Base-by-base conservation (phyloP, 2,797 vertebrate genomes). In the Gymnoscopelus braueri region DNA sequence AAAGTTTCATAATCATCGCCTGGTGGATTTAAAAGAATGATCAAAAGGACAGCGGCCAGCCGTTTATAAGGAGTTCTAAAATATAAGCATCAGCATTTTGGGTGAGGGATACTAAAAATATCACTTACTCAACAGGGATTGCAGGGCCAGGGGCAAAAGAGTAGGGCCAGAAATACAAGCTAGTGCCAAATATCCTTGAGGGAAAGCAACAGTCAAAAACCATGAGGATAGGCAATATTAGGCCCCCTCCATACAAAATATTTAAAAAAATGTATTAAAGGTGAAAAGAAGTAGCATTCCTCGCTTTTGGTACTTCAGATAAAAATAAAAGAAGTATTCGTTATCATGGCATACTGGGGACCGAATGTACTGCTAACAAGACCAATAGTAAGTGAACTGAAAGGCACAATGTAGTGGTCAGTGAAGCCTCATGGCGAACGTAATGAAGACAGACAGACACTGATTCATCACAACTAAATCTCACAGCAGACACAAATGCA, bases 381-480 rank as follows among this genome's bases (percentile, higher is more conserved):
- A 63, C 35, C 0, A 2, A 19, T 60, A 63, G 23, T 6, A 24
- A 71, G 50, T 19, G 19, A 19, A 19, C 50, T 56, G 14, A 12
- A 48, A 65, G 65, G 39, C 7, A 54, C 52, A 56, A 50, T 55
- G 14, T 3, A 55, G 15, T 11, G 19, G 53, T 55, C 53, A 24
- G 53, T 55, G 53, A 10, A 8, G 53, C 9, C 9, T 55, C 49
- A 52, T 32, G 56, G 71, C 24, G 53, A 54, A 39, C 29, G 24
- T 15, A 62, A 73, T 69, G 47, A 44, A 60, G 68, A 60, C 60
- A 15, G 60, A 62, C 12, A 48, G 63, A 75, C 14, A 15, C 69
- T 55, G 66, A 79, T 77, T 81, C 69, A 83, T 66, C 72, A 65
- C 26, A 4, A 29, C 26, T 10, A 8, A 9, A 44, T 44, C 9